Percentiles rank a stretch among this genome's conserved stretches.
Conservation (phyloP, 2,113 vertebrate genomes). For the Phrynosoma blainvillii region DNA sequence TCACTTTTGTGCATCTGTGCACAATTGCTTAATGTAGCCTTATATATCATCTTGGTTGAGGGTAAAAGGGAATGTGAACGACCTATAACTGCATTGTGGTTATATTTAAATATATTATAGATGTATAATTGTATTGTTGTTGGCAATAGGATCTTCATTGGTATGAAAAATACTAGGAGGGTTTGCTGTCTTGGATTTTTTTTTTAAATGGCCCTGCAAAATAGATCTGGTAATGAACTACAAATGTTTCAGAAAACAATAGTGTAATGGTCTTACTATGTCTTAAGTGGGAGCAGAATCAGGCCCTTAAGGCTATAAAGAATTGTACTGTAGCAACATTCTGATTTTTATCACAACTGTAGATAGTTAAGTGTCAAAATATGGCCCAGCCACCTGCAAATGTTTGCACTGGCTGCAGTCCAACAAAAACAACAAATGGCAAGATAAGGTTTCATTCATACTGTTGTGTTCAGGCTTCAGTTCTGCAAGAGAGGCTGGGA, state of each 20-base stretch:
- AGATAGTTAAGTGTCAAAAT: constrained; percentile 88
- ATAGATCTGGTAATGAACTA: constrained; percentile 74
- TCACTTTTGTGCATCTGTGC: neutral
- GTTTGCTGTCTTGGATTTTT: constrained; percentile 69
- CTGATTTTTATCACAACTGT: constrained; percentile 88
- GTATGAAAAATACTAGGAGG: constrained; percentile 51
- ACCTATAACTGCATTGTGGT: neutral
- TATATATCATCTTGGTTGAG: neutral
- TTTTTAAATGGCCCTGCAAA: constrained; percentile 69
- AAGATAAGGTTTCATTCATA: constrained; percentile 84
- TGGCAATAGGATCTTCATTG: neutral
- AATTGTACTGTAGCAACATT: constrained; percentile 85
- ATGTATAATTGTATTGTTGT: neutral
- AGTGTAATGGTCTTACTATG: constrained; percentile 51
- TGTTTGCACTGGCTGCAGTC: constrained; percentile 83
- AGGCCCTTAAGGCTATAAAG: constrained; percentile 73
- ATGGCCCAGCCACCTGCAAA: constrained; percentile 87
- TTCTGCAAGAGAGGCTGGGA: constrained; percentile 73
- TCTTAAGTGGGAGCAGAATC: constrained; percentile 57
- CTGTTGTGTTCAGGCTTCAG: constrained; percentile 65
- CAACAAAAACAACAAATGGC: constrained; percentile 84
- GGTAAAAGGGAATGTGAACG: neutral
- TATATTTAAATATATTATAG: constrained; percentile 12
- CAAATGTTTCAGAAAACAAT: constrained; percentile 71
- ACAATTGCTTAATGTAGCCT: neutral